A percentile compares a stretch with the other conserved stretches of the same genome.
phyloP scores from a whole-genome alignment of 2,888 invertebrate species.

The Tachina lurida region DNA sequence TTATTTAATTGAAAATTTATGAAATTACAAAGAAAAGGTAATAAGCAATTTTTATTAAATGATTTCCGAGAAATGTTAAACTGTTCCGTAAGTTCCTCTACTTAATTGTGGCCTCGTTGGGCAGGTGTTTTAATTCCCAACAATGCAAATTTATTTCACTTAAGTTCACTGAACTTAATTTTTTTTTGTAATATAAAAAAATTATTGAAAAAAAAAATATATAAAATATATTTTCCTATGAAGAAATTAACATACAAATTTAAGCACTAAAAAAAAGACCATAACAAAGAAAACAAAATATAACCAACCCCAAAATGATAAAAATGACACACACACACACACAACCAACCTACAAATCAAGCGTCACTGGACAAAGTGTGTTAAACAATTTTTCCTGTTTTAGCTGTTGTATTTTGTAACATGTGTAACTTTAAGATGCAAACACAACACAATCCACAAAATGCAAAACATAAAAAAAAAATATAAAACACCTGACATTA shows the following conservation, averaged over 20 bases:
- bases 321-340: conserved; percentile 14
- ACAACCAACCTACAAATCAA: background rate
- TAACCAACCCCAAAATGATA: conserved; percentile 23
- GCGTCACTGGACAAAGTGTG: conserved; percentile 22
- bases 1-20: too few species aligned
- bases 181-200: background rate
- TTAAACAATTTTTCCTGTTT: conserved; percentile 18
- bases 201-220: background rate
- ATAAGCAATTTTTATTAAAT: too few species aligned
- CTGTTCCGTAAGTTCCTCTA: background rate
- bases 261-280: background rate
- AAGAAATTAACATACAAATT: conserved; percentile 1
- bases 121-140: conserved; percentile 17
- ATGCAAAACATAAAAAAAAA: background rate
- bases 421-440: conserved; percentile 18
- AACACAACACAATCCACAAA: conserved; percentile 52
- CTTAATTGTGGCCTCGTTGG: background rate
- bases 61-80: background rate
- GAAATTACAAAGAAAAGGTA: too few species aligned
- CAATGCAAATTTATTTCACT: background rate
- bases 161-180: conserved; percentile 17
- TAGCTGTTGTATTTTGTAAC: background rate
- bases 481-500: conserved; percentile 48
- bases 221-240: conserved; percentile 8
- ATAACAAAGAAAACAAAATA: background rate